These are phyloP conservation scores for Drosophila lacteicornis DNA, from an alignment of 1,140 invertebrate species.

Conservation along the genomic window DNA sequence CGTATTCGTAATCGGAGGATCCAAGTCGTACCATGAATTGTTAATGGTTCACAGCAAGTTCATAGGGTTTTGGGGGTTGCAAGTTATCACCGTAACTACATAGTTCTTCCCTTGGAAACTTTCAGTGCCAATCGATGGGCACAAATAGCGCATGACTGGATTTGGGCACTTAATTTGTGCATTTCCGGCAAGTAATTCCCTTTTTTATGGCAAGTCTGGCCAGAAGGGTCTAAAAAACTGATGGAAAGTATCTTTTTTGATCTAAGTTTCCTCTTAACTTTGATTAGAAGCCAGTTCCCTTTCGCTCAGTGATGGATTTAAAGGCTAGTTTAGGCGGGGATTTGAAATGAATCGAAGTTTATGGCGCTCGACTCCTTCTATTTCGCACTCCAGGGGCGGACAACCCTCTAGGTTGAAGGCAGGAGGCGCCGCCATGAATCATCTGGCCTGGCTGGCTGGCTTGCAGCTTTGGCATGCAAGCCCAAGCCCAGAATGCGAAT, in stretches of 20 bases:
- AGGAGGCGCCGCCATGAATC: constrained; percentile 22
- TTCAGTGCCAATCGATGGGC: constrained; percentile 11
- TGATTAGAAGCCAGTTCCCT: neutral
- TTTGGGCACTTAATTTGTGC: constrained; percentile 7
- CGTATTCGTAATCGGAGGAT: neutral
- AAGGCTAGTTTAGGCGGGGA: neutral
- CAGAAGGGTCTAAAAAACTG: neutral
- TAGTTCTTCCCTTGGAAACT: neutral
- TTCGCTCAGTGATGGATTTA: neutral
- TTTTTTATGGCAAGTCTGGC: too few relatives aligned
- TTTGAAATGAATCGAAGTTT: constrained; percentile 21
- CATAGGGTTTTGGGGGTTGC: neutral
- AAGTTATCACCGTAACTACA: neutral
- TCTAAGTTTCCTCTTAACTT: too few relatives aligned
- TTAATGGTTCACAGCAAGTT: constrained; percentile 21
- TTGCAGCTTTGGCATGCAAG: constrained; percentile 36
- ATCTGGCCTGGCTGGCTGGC: constrained; percentile 3
- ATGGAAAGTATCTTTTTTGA: neutral
- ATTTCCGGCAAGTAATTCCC: neutral
- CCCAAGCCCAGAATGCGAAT: constrained; percentile 43
- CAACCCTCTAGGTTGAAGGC: neutral
- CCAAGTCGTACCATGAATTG: constrained; percentile 6
- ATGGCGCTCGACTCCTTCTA: neutral
- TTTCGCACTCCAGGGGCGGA: neutral
- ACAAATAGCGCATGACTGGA: constrained; percentile 18